Conservation (phyloP, 2,113 vertebrate species). For the Urocynchramus pylzowi region DNA sequence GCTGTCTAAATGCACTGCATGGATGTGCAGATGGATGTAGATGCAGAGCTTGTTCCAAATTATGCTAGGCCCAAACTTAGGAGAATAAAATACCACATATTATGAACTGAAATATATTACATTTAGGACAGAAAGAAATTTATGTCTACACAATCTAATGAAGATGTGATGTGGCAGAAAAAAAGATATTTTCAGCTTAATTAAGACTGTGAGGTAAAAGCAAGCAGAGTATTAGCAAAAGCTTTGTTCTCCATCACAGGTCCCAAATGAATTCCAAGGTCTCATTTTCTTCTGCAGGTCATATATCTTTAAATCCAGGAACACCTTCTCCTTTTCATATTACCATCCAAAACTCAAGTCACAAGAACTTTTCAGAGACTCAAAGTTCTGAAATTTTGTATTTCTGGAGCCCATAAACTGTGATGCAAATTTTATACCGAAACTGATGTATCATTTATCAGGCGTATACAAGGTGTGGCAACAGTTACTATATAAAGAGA, state of each 20-base stretch:
- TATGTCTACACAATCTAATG: background rate
- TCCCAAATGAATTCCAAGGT: background rate
- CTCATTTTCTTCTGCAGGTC: background rate
- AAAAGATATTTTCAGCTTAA: background rate
- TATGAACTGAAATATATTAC: background rate
- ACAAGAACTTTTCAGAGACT: background rate
- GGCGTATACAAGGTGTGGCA: background rate
- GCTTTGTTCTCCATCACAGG: background rate
- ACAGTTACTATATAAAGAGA: background rate
- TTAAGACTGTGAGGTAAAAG: background rate
- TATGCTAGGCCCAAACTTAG: background rate
- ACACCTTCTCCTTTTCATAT: background rate
- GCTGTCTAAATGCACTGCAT: background rate
- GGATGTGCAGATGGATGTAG: background rate
- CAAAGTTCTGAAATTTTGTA: background rate
- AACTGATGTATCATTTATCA: background rate
- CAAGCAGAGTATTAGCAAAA: background rate
- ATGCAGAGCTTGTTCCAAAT: background rate
- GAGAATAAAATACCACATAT: background rate
- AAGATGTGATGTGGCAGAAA: background rate
- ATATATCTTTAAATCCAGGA: background rate
- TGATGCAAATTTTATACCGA: background rate
- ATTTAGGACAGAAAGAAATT: background rate
- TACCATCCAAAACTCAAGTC: background rate
- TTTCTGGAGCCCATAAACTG: background rate